phyloP scores from a whole-genome alignment of 2,888 invertebrate genomes.

The Drosophila borealis region DNA sequence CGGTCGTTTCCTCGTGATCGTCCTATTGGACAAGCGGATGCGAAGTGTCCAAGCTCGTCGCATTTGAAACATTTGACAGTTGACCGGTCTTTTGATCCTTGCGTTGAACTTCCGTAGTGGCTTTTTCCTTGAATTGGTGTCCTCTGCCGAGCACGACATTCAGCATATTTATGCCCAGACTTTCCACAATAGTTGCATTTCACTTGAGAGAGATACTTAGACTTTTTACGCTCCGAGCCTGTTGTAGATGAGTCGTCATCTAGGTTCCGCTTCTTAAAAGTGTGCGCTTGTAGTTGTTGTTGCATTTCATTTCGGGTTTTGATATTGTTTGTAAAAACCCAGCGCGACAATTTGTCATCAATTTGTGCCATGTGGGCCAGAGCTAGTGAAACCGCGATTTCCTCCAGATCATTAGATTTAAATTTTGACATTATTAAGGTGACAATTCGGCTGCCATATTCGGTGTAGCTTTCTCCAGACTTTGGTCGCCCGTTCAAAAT shows the following conservation, averaged over 20 bases:
- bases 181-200: conserved; percentile 15
- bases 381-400: conserved; percentile 14
- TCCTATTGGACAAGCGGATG: conserved; percentile 9
- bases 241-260: not conserved
- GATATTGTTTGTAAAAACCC: conserved; percentile 13
- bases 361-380: conserved; percentile 19
- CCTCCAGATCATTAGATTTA: conserved; percentile 14
- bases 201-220: conserved; percentile 2
- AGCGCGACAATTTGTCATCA: conserved; percentile 18
- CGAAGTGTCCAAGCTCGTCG: conserved; percentile 15
- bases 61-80: conserved; percentile 15
- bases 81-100: conserved; percentile 8
- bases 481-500: conserved; percentile 17
- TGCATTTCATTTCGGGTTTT: conserved; percentile 7
- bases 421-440: conserved; percentile 15
- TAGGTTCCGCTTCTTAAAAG: conserved; percentile 5
- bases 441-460: conserved; percentile 16
- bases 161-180: conserved; percentile 11
- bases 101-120: conserved; percentile 4
- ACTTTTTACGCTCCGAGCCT: not conserved
- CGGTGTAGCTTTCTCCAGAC: conserved; percentile 6
- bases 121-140: not conserved
- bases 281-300: conserved; percentile 15
- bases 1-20: conserved; percentile 9
- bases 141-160: not conserved